Evolutionary conservation across 2,113 vertebrate genomes (phyloP).

Genomic region (Tetraodon nigroviridis): DNA sequence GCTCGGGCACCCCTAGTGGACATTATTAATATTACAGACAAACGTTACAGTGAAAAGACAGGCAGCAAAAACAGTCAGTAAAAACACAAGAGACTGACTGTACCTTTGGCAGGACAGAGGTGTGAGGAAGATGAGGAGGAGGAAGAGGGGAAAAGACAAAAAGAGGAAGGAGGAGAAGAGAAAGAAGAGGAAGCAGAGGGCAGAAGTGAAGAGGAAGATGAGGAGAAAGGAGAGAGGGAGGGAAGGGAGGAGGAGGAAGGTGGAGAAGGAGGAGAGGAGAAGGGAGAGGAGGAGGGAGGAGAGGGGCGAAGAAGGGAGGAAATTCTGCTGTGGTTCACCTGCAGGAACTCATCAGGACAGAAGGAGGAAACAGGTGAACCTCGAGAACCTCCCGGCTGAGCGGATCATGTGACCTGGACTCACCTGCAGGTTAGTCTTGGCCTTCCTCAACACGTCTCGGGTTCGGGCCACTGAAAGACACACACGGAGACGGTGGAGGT

Average conservation of each 20-base stretch:
- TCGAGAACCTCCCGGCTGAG: background rate
- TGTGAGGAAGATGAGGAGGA: conserved; percentile 66
- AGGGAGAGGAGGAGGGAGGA: conserved; percentile 53
- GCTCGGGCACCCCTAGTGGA: too few species aligned
- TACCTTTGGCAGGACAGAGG: conserved; percentile 69
- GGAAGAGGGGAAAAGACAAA: conserved; percentile 43
- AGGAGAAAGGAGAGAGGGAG: conserved; percentile 29
- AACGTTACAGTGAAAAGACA: background rate
- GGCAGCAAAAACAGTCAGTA: background rate
- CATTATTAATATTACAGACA: too few species aligned
- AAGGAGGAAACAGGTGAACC: background rate
- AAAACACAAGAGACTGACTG: background rate
- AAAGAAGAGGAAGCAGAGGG: too few species aligned
- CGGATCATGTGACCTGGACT: conserved; percentile 36
- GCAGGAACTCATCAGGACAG: conserved; percentile 63
- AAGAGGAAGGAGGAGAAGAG: conserved; percentile 49
- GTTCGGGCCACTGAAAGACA: conserved; percentile 82
- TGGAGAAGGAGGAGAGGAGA: conserved; percentile 10
- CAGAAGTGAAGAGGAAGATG: too few species aligned
- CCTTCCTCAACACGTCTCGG: conserved; percentile 81
- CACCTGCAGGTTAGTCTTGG: conserved; percentile 87
- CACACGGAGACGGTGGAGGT: too few species aligned
- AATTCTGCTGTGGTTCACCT: conserved; percentile 78
- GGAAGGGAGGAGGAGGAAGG: too few species aligned
- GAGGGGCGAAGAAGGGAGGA: conserved; percentile 68